Evolutionary conservation across 2,888 invertebrate species (phyloP).

Genomic region (Lepeophtheirus nordmannii): DNA sequence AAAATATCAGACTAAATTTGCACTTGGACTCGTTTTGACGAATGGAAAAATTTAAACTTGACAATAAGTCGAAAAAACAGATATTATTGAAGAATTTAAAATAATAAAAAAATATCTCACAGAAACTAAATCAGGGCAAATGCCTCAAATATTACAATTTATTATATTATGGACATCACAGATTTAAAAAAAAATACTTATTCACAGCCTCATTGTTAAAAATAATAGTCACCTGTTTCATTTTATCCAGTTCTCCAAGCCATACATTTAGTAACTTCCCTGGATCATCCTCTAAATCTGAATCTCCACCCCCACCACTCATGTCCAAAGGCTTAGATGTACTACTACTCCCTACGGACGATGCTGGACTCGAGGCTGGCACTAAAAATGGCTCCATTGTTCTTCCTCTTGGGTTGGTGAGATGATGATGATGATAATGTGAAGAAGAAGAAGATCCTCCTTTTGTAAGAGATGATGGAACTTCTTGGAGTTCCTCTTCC

Average conservation of each 20-base stretch:
- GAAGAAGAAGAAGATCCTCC: neutral
- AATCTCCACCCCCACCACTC: conserved; percentile 31
- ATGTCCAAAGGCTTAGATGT: neutral
- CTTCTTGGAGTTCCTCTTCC: neutral
- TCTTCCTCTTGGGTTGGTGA: neutral
- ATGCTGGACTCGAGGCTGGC: neutral
- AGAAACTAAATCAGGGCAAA: too few relatives aligned
- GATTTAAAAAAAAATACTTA: too few relatives aligned
- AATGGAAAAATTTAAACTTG: too few relatives aligned
- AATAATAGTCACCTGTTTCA: conserved; percentile 51
- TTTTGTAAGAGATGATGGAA: neutral
- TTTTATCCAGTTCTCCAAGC: conserved; percentile 57
- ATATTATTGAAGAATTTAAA: too few relatives aligned
- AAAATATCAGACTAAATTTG: too few relatives aligned
- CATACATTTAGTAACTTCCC: conserved; percentile 60
- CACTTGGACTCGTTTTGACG: too few relatives aligned
- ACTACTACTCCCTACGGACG: neutral
- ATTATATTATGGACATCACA: too few relatives aligned
- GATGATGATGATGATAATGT: too few relatives aligned
- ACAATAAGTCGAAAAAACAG: too few relatives aligned
- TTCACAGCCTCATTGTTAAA: too few relatives aligned
- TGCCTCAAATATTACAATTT: too few relatives aligned
- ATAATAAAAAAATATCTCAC: too few relatives aligned
- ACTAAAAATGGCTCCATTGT: neutral
- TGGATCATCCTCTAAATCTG: conserved; percentile 44